Conservation (phyloP, 2,113 vertebrate species). For the Hemichromis elongatus region DNA sequence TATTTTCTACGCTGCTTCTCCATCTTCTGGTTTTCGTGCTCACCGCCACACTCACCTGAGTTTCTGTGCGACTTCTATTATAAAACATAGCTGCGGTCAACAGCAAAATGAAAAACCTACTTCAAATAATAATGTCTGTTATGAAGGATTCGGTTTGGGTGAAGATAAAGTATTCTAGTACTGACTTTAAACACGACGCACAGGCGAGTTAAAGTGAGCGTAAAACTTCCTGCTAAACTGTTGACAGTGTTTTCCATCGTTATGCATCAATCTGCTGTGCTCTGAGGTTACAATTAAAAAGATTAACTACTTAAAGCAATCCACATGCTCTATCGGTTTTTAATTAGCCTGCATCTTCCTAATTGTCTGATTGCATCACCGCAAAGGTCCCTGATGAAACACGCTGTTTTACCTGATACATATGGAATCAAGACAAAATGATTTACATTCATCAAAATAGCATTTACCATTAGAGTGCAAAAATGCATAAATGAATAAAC, state of each 20-base stretch:
- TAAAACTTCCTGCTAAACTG: neutral
- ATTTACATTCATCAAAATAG: neutral
- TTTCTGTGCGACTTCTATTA: neutral
- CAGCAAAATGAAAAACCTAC: neutral
- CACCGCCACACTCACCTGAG: neutral
- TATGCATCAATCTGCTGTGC: neutral
- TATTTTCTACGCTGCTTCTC: neutral
- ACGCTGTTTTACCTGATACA: neutral
- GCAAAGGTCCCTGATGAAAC: neutral
- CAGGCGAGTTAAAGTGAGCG: neutral
- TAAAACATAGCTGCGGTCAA: neutral
- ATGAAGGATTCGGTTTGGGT: neutral
- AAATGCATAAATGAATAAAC: neutral
- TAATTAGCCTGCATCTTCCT: neutral
- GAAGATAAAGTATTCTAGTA: neutral
- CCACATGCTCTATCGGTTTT: neutral
- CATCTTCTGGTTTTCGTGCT: neutral
- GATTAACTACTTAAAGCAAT: neutral
- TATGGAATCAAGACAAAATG: neutral
- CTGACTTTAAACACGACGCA: neutral
- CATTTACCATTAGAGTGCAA: neutral
- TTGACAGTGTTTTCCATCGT: neutral
- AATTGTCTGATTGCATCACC: neutral
- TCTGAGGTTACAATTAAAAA: neutral
- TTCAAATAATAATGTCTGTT: neutral